phyloP scores from a whole-genome alignment of 1,140 invertebrate genomes.

The Gryllus bimaculatus region DNA sequence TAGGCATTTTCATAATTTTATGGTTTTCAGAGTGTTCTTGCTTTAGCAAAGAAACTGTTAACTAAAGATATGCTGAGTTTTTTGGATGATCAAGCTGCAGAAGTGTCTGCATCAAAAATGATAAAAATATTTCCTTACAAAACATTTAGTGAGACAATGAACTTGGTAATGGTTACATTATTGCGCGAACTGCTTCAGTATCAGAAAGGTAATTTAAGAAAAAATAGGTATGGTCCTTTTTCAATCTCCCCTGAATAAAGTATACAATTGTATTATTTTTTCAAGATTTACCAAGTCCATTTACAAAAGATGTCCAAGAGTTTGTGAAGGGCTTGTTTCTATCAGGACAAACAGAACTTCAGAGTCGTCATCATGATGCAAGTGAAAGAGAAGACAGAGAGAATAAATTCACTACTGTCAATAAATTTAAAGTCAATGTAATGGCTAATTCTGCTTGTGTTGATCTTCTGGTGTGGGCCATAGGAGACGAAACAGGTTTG shows the following conservation, averaged over 20 bases:
- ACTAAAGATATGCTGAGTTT: conserved; percentile 62
- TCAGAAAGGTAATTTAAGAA: conserved; percentile 50
- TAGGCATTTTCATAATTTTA: neutral
- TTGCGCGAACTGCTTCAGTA: conserved; percentile 83
- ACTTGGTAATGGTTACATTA: conserved; percentile 85
- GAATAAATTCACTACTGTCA: conserved; percentile 65
- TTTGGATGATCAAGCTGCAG: conserved; percentile 72
- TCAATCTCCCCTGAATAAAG: neutral
- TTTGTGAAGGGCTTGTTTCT: conserved; percentile 81
- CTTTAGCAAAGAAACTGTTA: conserved; percentile 76
- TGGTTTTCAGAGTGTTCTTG: conserved; percentile 54
- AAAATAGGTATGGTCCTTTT: neutral
- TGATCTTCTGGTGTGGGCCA: conserved; percentile 94
- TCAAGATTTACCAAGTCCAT: conserved; percentile 70
- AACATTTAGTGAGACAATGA: conserved; percentile 89
- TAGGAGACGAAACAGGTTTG: conserved; percentile 89
- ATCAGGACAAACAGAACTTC: conserved; percentile 85
- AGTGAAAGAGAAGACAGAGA: conserved; percentile 74
- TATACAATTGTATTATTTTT: conserved; percentile 16
- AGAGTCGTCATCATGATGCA: conserved; percentile 69
- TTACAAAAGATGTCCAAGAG: conserved; percentile 90
- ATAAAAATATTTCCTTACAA: conserved; percentile 75
- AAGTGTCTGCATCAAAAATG: conserved; percentile 55
- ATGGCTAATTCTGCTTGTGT: conserved; percentile 96
- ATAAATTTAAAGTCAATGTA: conserved; percentile 90